phyloP scores from a whole-genome alignment of 2,113 vertebrate species.

The Notarius quadriscutis region DNA sequence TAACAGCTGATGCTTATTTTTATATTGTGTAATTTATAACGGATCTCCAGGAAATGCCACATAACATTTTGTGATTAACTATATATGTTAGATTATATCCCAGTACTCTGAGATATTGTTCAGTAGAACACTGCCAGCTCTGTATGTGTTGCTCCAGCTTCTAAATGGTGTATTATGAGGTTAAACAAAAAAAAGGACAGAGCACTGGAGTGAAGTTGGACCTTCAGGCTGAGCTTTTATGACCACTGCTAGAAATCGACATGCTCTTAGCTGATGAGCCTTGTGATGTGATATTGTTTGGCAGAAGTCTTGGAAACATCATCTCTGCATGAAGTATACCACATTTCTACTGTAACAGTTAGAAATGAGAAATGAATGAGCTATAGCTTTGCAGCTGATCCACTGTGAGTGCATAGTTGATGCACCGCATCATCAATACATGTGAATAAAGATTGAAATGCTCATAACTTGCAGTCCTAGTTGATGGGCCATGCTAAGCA shows the following conservation, averaged over 20 bases:
- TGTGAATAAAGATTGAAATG: background rate
- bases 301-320: background rate
- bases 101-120: slow-evolving; percentile 18
- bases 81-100: background rate
- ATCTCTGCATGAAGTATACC: background rate
- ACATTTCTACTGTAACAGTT: background rate
- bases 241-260: slow-evolving; percentile 7
- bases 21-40: background rate
- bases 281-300: slow-evolving; percentile 6
- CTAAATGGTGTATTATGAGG: background rate
- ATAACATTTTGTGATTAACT: slow-evolving; percentile 20
- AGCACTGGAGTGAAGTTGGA: background rate
- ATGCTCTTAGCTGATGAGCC: slow-evolving; percentile 4
- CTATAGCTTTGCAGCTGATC: background rate
- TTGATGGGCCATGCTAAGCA: background rate
- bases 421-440: background rate
- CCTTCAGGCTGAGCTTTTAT: slow-evolving; percentile 2
- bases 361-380: background rate
- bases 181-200: slow-evolving; percentile 8
- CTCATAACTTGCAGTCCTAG: background rate
- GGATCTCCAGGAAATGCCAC: background rate
- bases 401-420: background rate
- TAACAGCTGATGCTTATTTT: background rate
- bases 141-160: background rate
- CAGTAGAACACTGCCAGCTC: slow-evolving; percentile 1